Evolutionary conservation across 1,140 invertebrate species (phyloP).

Genomic region (Littorina saxatilis): DNA sequence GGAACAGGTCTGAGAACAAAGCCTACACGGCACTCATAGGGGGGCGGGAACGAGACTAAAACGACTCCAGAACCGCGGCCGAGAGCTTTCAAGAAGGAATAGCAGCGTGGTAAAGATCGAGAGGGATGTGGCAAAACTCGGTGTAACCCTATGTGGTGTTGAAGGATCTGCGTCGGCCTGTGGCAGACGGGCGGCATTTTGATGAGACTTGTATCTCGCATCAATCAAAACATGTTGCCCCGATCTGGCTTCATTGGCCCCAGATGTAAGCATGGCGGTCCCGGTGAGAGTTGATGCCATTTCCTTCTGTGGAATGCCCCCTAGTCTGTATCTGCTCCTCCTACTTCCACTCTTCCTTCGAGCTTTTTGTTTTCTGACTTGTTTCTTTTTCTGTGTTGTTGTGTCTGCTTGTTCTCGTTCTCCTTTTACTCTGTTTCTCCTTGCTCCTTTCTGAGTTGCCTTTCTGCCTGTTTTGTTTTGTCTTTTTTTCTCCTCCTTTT

Average conservation of each 20-base stretch:
- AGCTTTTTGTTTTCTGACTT: neutral
- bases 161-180: neutral
- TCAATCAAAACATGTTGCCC: conserved; percentile 28
- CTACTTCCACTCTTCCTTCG: neutral
- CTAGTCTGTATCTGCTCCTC: neutral
- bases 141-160: conserved; percentile 1
- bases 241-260: conserved; percentile 22
- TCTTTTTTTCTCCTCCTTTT: too few species aligned
- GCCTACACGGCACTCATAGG: too few species aligned
- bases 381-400: neutral
- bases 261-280: conserved; percentile 25
- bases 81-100: too few species aligned
- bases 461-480: neutral
- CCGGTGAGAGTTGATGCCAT: conserved; percentile 27
- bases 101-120: too few species aligned
- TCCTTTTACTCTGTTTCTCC: neutral
- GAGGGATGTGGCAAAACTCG: too few species aligned
- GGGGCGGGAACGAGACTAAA: too few species aligned
- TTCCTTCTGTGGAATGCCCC: conserved; percentile 24
- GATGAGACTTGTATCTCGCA: conserved; percentile 28
- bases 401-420: neutral
- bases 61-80: too few species aligned
- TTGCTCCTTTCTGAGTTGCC: neutral
- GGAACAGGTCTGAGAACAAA: too few species aligned
- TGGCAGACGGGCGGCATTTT: neutral